Conservation (phyloP, 2,888 invertebrate species). For the Synanthedon myopaeformis region DNA sequence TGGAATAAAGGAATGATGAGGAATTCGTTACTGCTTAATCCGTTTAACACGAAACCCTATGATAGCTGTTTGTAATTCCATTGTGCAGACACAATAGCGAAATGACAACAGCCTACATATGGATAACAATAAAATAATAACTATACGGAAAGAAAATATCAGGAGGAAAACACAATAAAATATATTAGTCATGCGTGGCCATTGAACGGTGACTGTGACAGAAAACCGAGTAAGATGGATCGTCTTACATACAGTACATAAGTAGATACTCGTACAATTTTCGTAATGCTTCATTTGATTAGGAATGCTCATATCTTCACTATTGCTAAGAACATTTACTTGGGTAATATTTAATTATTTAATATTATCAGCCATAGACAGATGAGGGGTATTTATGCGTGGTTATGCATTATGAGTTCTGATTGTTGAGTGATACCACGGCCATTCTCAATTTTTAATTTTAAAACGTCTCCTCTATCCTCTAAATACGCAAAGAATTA, state of each 20-base stretch:
- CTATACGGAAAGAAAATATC: background rate
- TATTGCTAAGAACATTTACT: conserved; percentile 6
- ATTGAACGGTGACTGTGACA: conserved; percentile 8
- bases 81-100: background rate
- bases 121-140: background rate
- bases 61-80: background rate
- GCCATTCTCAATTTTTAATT: too few species aligned
- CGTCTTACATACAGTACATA: conserved; percentile 3
- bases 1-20: background rate
- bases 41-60: background rate
- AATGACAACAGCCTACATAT: background rate
- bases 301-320: background rate
- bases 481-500: too few species aligned
- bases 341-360: too few species aligned
- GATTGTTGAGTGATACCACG: too few species aligned
- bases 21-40: background rate
- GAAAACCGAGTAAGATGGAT: conserved; percentile 10
- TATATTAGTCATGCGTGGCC: conserved; percentile 9
- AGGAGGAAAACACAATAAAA: background rate
- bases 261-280: background rate
- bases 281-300: conserved; percentile 2
- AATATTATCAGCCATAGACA: too few species aligned
- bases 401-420: too few species aligned
- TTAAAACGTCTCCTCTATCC: too few species aligned
- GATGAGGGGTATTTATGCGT: too few species aligned